Conservation (phyloP, 2,113 vertebrate genomes). For the Spilogale gracilis region DNA sequence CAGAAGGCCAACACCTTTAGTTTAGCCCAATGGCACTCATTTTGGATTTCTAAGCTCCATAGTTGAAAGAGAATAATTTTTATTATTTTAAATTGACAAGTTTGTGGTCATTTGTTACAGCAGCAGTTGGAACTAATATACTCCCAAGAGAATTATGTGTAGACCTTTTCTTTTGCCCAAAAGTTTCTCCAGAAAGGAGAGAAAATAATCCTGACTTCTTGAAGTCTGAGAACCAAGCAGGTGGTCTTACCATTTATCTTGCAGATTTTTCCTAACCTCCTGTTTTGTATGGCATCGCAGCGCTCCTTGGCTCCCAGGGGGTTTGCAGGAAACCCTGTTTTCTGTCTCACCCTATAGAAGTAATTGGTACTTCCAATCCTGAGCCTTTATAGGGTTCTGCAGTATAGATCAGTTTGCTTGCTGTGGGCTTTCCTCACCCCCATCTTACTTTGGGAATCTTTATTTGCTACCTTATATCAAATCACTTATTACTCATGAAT, state of each 20-base stretch:
- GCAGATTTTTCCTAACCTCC: neutral
- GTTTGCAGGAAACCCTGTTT: neutral
- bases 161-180: neutral
- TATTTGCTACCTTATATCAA: neutral
- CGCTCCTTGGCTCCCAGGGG: neutral
- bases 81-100: neutral
- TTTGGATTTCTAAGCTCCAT: neutral
- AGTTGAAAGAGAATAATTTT: neutral
- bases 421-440: neutral
- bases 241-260: neutral
- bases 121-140: neutral
- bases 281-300: neutral
- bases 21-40: neutral
- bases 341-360: neutral
- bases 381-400: neutral
- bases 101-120: neutral
- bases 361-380: neutral
- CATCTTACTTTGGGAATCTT: neutral
- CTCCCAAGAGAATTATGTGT: neutral
- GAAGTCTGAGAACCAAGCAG: neutral
- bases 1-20: neutral
- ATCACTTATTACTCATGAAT: neutral
- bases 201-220: neutral
- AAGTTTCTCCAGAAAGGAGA: neutral
- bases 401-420: neutral